Conservation (phyloP, 2,797 vertebrate genomes). For the Hylomyscus alleni region DNA sequence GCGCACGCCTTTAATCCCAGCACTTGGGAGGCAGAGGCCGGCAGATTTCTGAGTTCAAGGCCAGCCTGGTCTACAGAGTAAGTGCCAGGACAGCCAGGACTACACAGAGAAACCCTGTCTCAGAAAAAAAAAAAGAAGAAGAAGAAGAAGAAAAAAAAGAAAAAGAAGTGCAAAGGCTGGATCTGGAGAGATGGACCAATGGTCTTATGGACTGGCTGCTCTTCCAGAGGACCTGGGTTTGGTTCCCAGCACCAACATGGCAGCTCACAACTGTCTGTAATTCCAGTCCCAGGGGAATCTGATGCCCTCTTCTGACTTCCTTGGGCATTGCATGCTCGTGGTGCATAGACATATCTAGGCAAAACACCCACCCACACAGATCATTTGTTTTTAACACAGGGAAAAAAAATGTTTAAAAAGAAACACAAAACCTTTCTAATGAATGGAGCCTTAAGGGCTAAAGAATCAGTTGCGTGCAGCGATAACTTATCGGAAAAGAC, state of each 20-base stretch:
- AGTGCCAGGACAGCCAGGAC: too few relatives aligned
- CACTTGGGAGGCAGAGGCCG: too few relatives aligned
- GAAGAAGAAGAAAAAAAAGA: background rate
- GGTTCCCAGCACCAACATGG: background rate
- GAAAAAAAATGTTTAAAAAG: background rate
- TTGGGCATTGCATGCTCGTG: background rate
- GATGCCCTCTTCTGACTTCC: background rate
- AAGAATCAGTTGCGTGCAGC: background rate
- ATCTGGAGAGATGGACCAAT: background rate
- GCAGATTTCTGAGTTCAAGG: too few relatives aligned
- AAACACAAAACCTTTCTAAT: background rate
- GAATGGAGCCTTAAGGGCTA: background rate
- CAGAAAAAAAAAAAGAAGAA: too few relatives aligned
- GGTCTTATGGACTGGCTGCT: background rate
- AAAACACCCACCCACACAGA: background rate
- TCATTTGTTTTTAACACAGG: background rate
- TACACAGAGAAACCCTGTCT: too few relatives aligned
- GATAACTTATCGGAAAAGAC: background rate
- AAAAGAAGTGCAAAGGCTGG: background rate
- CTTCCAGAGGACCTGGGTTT: background rate
- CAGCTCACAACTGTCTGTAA: background rate
- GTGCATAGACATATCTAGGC: background rate
- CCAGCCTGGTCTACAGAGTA: too few relatives aligned
- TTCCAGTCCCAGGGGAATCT: background rate
- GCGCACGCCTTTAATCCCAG: too few relatives aligned